Evolutionary conservation across 2,888 invertebrate genomes (phyloP).

Genomic region (Empis stercorea): DNA sequence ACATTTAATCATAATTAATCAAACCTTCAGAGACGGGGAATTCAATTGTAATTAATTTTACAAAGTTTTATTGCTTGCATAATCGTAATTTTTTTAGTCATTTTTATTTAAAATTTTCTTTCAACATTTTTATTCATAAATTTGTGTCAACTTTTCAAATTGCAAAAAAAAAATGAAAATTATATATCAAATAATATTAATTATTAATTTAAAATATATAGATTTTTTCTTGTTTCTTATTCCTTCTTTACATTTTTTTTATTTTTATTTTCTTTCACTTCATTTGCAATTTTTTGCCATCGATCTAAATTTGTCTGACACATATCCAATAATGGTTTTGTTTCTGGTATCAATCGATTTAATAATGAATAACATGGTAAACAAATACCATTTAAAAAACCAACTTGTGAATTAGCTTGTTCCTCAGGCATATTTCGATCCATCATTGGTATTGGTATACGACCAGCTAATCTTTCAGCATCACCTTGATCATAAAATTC

Average conservation of each 20-base stretch:
- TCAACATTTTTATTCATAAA: too few relatives aligned
- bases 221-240: too few relatives aligned
- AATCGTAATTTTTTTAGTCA: too few relatives aligned
- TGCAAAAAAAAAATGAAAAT: too few relatives aligned
- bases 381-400: constrained; percentile 68
- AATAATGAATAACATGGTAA: constrained; percentile 66
- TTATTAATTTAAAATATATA: too few relatives aligned
- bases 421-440: constrained; percentile 59
- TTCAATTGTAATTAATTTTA: too few relatives aligned
- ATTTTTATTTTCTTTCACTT: constrained; percentile 13
- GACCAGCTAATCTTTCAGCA: constrained; percentile 53
- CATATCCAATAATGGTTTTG: constrained; percentile 55
- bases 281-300: constrained; percentile 41
- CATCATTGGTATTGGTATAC: constrained; percentile 69
- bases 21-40: too few relatives aligned
- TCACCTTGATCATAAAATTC: constrained; percentile 73
- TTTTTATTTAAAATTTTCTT: too few relatives aligned
- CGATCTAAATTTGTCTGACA: constrained; percentile 47
- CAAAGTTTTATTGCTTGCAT: too few relatives aligned
- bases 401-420: constrained; percentile 64
- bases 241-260: not conserved
- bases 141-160: too few relatives aligned
- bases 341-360: constrained; percentile 52
- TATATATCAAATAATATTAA: too few relatives aligned
- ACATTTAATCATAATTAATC: too few relatives aligned